Evolutionary conservation across 2,888 invertebrate species (phyloP), one percentile per base, ranked within the genome.

Genomic region (Sphecodes monilicornis): DNA sequence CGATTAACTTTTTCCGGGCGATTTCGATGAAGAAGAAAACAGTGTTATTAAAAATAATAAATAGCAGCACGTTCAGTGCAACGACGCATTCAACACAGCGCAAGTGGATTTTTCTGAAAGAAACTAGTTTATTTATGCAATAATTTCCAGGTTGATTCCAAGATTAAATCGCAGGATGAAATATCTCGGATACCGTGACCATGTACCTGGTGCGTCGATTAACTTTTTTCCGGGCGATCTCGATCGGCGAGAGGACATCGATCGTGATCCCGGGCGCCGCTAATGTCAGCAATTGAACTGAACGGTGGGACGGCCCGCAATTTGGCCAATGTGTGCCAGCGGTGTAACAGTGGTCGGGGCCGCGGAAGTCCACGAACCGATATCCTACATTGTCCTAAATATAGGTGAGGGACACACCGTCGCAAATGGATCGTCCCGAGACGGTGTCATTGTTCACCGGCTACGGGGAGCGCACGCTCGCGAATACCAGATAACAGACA

Each of bases 361-460:
- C 84, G 60, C 84, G 85, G 85, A 85, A 85, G 85, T 79, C 76
- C 72, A 32, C 73, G 70, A 50, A 41, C 74, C 78, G 83, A 82
- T 76, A 85, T 83, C 76, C 85, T 83, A 78, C 81, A 86, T 85
- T 81, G 86, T 82, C 82, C 86, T 83, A 83, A 86, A 86, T 86
- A 86, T 86, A 86, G 86, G 86, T 86, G 86, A 86, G 86, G 86
- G 86, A 85, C 86, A 68, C 71, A 66, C 39, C 71, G 80, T 83
- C 50, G 85, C 74, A 86, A 86, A 85, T 85, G 85, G 85, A 86
- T 82, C 86, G 86, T 70, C 74, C 77, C 75, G 79, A 78, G 85
- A 82, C 82, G 82, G 72, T 76, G 79, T 76, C 83, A 84, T 87
- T 87, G 87, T 87, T 87, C 81, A 74, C 41, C 77, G 85, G 46